A percentile compares a stretch with the other conserved stretches of the same genome.
These are phyloP conservation scores for Serinus canaria DNA, from an alignment of 2,113 vertebrate genomes.

Conservation along the genomic window DNA sequence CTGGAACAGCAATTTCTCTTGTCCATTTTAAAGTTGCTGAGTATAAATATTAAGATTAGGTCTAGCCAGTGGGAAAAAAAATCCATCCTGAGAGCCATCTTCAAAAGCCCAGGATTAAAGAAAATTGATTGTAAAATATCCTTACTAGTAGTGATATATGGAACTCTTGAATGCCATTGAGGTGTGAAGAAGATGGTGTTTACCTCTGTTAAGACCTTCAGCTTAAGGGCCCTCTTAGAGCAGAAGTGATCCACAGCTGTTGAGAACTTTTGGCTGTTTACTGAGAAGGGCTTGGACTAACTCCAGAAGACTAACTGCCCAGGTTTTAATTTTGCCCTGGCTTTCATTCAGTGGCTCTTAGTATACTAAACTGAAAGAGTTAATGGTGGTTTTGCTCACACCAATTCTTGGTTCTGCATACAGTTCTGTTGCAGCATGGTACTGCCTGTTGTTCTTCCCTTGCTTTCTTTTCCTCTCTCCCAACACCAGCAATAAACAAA, in stretches of 20 bases:
- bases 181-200: not conserved
- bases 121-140: not conserved
- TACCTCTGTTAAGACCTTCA: not conserved
- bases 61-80: not conserved
- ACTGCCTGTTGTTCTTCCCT: not conserved
- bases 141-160: not conserved
- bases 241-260: not conserved
- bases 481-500: not conserved
- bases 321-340: not conserved
- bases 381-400: not conserved
- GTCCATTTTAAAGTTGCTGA: not conserved
- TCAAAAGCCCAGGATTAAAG: not conserved
- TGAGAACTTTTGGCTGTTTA: not conserved
- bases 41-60: not conserved
- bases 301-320: not conserved
- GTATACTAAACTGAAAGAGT: not conserved
- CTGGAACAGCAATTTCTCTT: not conserved
- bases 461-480: not conserved
- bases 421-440: not conserved
- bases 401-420: not conserved
- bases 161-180: not conserved
- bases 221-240: not conserved
- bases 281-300: not conserved
- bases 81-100: not conserved
- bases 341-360: not conserved